A percentile compares a stretch with the other conserved stretches of the same genome.
These are phyloP conservation scores for Melitaea cinxia DNA, from an alignment of 1,140 invertebrate genomes.

Conservation along the genomic window DNA sequence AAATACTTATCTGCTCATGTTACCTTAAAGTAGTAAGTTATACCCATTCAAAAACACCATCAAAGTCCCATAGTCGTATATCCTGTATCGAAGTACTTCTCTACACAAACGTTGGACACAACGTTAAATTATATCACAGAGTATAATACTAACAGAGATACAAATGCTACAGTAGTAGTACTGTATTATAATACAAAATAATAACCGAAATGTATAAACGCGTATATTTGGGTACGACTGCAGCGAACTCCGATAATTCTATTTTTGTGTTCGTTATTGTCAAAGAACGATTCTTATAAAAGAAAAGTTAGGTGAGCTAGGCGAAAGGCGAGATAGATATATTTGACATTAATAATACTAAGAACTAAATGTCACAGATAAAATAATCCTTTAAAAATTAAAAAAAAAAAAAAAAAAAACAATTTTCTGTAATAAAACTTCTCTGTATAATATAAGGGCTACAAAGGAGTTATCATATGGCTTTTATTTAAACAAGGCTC, in stretches of 20 bases:
- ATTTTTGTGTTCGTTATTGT: too few relatives aligned
- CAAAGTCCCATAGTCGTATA: background rate
- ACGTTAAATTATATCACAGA: background rate
- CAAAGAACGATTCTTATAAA: too few relatives aligned
- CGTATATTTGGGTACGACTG: too few relatives aligned
- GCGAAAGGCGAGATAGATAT: too few relatives aligned
- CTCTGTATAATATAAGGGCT: slow-evolving; percentile 15
- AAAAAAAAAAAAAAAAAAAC: background rate
- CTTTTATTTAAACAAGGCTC: slow-evolving; percentile 22
- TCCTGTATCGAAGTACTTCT: slow-evolving; percentile 29
- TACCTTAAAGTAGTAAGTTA: background rate
- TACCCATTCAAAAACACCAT: background rate
- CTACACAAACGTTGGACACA: slow-evolving; percentile 22
- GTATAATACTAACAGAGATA: background rate
- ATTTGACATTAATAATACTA: too few relatives aligned
- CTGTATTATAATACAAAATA: too few relatives aligned
- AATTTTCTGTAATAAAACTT: background rate
- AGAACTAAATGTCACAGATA: too few relatives aligned
- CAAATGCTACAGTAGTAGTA: too few relatives aligned
- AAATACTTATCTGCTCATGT: background rate
- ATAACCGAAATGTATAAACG: too few relatives aligned
- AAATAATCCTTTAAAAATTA: too few relatives aligned
- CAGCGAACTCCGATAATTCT: too few relatives aligned
- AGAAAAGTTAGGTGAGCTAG: too few relatives aligned
- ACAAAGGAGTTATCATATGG: slow-evolving; percentile 20